Evolutionary conservation across 1,140 invertebrate genomes (phyloP), one percentile per base, ranked within the genome.

Genomic region (Holcopasites calliopsidis): DNA sequence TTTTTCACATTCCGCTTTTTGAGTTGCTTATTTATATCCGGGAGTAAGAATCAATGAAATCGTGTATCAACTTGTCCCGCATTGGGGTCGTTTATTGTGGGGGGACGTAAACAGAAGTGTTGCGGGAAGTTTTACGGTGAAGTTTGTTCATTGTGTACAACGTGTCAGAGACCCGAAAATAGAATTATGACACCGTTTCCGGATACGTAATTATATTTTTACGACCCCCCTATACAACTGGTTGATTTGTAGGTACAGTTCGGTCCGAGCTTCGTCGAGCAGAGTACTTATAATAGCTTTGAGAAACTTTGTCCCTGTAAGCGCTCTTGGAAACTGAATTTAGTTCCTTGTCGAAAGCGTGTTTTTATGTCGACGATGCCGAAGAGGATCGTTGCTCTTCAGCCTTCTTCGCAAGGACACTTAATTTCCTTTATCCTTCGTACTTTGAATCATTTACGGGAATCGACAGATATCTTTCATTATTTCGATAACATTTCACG

Each of bases 401-500:
- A 16, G 13, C 16, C 31, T 3, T 1, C n/a, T 3, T 70, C 26
- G 0, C 1, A 18, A 13, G 3, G 13, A 71, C 42, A n/a, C 42
- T 71, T 71, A 72, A 72, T 72, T 72, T 61, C 33, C 69, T 52
- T 42, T 42, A 64, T 72, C 23, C 23, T 26, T 18, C 6, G 8
- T 26, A 21, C 10, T 10, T 33, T 16, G 4, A 4, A 54, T 0
- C 21, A 6, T 8, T 57, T 11, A 10, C 28, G 10, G 18, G n/a
- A n/a, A 5, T 18, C 6, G 0, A 13, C 28, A 23, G 28, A 23
- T n/a, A 21, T 6, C 18, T 35, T 33, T 11, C 7, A 7, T 18
- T 33, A 33, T 47, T 33, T n/a, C 13, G 11, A 33, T 31, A 44
- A 28, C 16, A 10, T 10, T 44, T 44, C 1, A 40, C 33, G 13